Base-by-base conservation (phyloP, 2,797 vertebrate genomes). In the Poecilia gillii region DNA sequence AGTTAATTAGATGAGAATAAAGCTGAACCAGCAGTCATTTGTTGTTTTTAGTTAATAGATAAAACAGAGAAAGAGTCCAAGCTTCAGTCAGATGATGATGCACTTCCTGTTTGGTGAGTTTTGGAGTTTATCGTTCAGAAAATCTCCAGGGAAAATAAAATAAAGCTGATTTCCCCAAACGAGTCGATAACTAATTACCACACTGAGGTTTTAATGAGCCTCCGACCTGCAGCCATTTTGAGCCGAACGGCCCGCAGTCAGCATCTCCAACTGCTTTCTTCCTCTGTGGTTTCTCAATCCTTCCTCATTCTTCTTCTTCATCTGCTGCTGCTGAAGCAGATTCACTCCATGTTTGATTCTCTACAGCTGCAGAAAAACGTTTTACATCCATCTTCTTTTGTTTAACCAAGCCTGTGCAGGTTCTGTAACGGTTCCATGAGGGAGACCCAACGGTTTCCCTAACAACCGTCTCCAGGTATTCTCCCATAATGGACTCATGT, bases 141-240 rank as follows among this genome's bases (percentile, higher is more conserved):
- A 76, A 51, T 79, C 86, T 83, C 81, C 45, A 5, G 83, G 83
- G 90, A 91, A 55, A 23, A 47, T n/a, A 16, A 75, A 13, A 62
- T 59, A 70, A 83, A 80, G 83, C 78, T 72, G 79, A 90, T 90
- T 90, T 87, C 91, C 90, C 72, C 76, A 85, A 71, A 75, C 84
- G 78, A 85, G 92, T 84, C 75, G 85, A 81, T 77, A 81, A 89
- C 89, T 94, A 93, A 93, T 90, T 92, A 91, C 86, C 90, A 91
- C 87, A 89, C 88, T 81, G 83, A 82, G 81, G 75, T 81, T 92
- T 92, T 92, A 95, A 94, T 93, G 92, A 93, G 90, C 83, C 83
- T 91, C 79, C 81, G 87, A 85, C 49, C 20, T 53, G 20, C 20
- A 51, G 49, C 13, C 45, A 16, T 16, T 46, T 9, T 46, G 45